Evolutionary conservation across 2,888 invertebrate genomes (phyloP), one percentile per base, ranked within the genome.

Genomic region (Chymomyza fuscimana): DNA sequence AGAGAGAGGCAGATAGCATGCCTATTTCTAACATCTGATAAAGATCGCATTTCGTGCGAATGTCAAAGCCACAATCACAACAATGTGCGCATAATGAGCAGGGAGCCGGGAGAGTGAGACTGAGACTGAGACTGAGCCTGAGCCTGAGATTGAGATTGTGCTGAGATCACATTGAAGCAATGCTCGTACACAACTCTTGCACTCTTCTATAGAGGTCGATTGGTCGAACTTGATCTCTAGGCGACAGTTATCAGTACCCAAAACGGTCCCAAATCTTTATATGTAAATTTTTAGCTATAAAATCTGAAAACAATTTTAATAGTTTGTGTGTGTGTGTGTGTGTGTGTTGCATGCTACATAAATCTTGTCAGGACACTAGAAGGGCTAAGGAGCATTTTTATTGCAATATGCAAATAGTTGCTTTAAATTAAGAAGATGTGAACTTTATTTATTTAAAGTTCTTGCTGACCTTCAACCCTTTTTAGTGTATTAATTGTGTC

Each of bases 61-160:
- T 82, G 81, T 85, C 82, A 76, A 78, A 71, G 69, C 80, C 68
- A 71, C 67, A 73, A 70, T 61, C 86, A 80, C 79, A 86, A 89
- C 89, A 88, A 89, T 88, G 80, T 77, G 66, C 80, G 87, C 79
- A 89, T 89, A 88, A 81, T 84, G 81, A 81, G 79, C 72, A 78
- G 69, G 7, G 7, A 54, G 52, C 15, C 5, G 52, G 52, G 15
- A 16, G 52, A 54, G 52, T 16, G 19, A 5, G 15, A 9, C 51
- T n/a, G 52, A 19, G 19, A 16, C 7, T 19, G n/a, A 52, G 16
- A 51, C 5, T 54, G n/a, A 5, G 54, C 19, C n/a, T n/a, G 19
- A 5, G 15, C 2, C 51, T n/a, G 19, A 19, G 19, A 16, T 19
- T 19, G 16, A 54, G 16, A 51, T 51, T 56, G 16, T 16, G 56